A percentile compares a stretch with the other conserved stretches of the same genome.
These are phyloP conservation scores for Nasonia vitripennis DNA, from an alignment of 1,140 invertebrate species.

Conservation along the genomic window DNA sequence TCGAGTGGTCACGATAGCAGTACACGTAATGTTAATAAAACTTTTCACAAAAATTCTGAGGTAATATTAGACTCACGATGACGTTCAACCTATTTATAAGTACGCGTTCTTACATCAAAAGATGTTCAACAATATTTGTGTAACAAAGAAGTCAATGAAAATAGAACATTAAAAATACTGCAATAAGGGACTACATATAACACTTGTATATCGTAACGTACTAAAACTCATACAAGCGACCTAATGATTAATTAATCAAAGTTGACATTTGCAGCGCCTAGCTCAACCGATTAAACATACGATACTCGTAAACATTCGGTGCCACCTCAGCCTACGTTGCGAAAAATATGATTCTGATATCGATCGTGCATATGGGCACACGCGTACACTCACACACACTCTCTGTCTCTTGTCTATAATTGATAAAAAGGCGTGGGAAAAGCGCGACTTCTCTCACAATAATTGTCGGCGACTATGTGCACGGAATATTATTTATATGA, in stretches of 20 bases:
- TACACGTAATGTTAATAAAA: not conserved
- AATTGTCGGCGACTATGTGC: conserved; percentile 9
- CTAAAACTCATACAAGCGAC: no score
- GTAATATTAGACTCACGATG: not conserved
- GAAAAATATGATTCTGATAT: conserved; percentile 35
- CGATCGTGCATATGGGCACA: not conserved
- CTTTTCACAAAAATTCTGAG: not conserved
- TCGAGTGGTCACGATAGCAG: not conserved
- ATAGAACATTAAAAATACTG: no score
- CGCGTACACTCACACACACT: not conserved
- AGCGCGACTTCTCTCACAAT: not conserved
- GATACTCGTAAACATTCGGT: not conserved
- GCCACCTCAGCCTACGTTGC: not conserved
- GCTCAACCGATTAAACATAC: not conserved
- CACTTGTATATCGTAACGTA: not conserved
- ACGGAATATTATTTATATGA: not conserved
- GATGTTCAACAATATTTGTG: not conserved
- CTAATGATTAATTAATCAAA: no score
- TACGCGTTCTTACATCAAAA: not conserved
- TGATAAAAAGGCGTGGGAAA: conserved; percentile 30
- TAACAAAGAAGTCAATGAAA: not conserved
- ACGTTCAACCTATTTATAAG: no score
- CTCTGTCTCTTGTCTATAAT: conserved; percentile 15
- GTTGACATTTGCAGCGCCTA: no score
- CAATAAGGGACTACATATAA: no score